A percentile compares a stretch with the other conserved stretches of the same genome.
Conservation (phyloP, 2,797 vertebrate species). For the Onychomys arenicola region DNA sequence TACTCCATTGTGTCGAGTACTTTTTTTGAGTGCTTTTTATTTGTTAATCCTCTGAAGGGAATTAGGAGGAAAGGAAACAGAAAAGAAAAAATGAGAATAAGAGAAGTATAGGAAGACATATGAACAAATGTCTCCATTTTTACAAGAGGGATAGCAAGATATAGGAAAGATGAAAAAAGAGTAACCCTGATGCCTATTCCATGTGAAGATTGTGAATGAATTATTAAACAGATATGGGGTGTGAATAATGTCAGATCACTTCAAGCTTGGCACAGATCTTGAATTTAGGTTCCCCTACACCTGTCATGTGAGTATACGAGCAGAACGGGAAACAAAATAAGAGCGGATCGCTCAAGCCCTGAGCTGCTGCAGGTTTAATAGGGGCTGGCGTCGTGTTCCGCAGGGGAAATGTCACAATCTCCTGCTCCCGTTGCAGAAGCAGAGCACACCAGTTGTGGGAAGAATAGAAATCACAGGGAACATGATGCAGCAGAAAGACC, state of each 20-base stretch:
- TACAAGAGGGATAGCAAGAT: not conserved
- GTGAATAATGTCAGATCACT: not conserved
- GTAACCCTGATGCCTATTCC: not conserved
- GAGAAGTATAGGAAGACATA: not conserved
- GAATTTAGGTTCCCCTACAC: not conserved
- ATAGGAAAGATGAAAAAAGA: not conserved
- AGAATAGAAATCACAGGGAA: not conserved
- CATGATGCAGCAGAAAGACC: not conserved
- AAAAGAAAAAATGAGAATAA: not conserved
- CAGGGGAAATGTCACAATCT: not conserved
- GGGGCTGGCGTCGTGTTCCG: not conserved
- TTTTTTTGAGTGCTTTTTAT: not conserved
- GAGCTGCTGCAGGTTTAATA: not conserved
- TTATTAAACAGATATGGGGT: constrained; percentile 13
- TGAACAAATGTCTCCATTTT: not conserved
- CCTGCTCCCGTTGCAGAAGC: not conserved
- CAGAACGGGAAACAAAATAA: constrained; percentile 17
- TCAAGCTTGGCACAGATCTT: constrained; percentile 4
- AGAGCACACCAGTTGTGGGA: not conserved
- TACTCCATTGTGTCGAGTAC: not conserved
- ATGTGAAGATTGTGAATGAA: not conserved
- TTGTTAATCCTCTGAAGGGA: not conserved
- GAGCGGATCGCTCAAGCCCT: not conserved
- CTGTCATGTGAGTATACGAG: not conserved
- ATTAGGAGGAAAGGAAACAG: not conserved